Evolutionary conservation across 2,113 vertebrate genomes (phyloP).

Genomic region (Lepisosteus osseus): DNA sequence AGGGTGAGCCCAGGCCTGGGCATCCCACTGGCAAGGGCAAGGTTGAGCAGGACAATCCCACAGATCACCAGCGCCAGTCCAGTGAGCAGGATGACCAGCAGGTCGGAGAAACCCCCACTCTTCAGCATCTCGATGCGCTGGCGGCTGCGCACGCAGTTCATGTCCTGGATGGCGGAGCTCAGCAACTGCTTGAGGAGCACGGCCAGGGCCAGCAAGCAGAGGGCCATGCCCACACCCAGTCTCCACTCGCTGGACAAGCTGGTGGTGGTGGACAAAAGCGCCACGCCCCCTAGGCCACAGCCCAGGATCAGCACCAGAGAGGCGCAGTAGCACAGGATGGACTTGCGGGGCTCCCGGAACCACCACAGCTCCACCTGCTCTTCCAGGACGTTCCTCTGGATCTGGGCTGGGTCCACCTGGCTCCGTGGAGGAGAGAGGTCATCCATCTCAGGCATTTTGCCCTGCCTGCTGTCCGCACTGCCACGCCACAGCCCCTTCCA

Average conservation of each 20-base stretch:
- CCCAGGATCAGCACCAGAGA: slow-evolving; percentile 83
- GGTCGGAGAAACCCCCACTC: slow-evolving; percentile 84
- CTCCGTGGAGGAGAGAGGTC: slow-evolving; percentile 57
- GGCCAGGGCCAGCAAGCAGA: slow-evolving; percentile 86
- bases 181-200: slow-evolving; percentile 93
- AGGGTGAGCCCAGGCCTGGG: slow-evolving; percentile 67
- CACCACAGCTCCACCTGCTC: slow-evolving; percentile 98
- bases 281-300: slow-evolving; percentile 84
- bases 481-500: slow-evolving; percentile 25
- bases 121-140: slow-evolving; percentile 84
- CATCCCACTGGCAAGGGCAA: slow-evolving; percentile 77
- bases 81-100: slow-evolving; percentile 78
- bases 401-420: slow-evolving; percentile 55
- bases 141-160: slow-evolving; percentile 90
- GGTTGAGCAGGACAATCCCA: slow-evolving; percentile 75
- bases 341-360: slow-evolving; percentile 88
- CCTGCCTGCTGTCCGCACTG: slow-evolving; percentile 5
- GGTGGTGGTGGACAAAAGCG: slow-evolving; percentile 88
- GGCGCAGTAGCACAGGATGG: slow-evolving; percentile 81
- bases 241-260: slow-evolving; percentile 93
- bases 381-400: slow-evolving; percentile 80
- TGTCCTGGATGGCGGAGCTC: slow-evolving; percentile 96
- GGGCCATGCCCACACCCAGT: slow-evolving; percentile 78
- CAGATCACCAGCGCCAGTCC: slow-evolving; percentile 79
- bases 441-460: slow-evolving; percentile 75